phyloP scores from a whole-genome alignment of 2,113 vertebrate species.

The zebrafish (Danio rerio) region GRCz12tu NC_133187.1:39593001-39593500 shows the following conservation, averaged over 20 bases:
- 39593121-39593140: slow-evolving; percentile 61
- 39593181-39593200: not conserved
- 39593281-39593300: not conserved
- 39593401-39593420: too few species aligned
- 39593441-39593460: too few species aligned
- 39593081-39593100: slow-evolving; percentile 52
- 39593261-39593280: not conserved
- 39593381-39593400: too few species aligned
- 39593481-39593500: too few species aligned
- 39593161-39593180: slow-evolving; percentile 35
- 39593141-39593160: slow-evolving; percentile 64
- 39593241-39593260: not conserved
- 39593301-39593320: not conserved
- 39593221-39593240: not conserved
- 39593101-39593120: slow-evolving; percentile 58
- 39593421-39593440: too few species aligned
- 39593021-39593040: slow-evolving; percentile 49
- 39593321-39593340: not conserved
- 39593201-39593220: not conserved
- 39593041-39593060: slow-evolving; percentile 57
- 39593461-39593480: too few species aligned
- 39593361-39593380: too few species aligned
- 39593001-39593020: slow-evolving; percentile 5
- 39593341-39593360: too few species aligned
- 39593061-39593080: slow-evolving; percentile 55